Base-by-base conservation (phyloP, 2,797 vertebrate species). In the Cyprinodon diabolis region DNA sequence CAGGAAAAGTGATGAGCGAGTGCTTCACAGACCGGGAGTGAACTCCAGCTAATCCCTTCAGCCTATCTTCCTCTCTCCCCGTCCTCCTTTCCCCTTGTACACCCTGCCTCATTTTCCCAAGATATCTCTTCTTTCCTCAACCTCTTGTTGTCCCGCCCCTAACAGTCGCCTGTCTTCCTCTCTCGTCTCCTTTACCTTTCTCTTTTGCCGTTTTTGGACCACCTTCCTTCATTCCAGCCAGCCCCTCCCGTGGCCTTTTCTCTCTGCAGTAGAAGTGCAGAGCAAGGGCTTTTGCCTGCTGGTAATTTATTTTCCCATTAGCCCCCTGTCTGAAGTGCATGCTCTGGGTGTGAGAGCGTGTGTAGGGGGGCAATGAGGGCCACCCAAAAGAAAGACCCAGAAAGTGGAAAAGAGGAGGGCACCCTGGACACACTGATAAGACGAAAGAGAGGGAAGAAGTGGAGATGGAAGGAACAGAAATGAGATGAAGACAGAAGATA, bases 291-390 rank as follows among this genome's bases (percentile, higher is more conserved):
- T 93, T 95, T 92, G 87, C 80, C 87, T 87, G 86, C 86, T 91
- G 90, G 91, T 93, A 91, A 94, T 94, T 92, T 95, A 92, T 94
- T 94, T 95, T 94, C 91, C 93, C 88, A 94, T 94, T 93, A 94
- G 91, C 88, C 91, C 86, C 88, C 86, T 86, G 90, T 95, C 88
- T 93, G 92, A 94, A 93, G 93, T 93, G 93, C 90, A 91, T 86
- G 89, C 89, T 89, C 90, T 82, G 88, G 90, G 90, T 92, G 85
- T 91, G 89, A 88, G 90, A 85, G 84, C 89, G 84, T 87, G 83
- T 80, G 74, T 74, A 17, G 51, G 81, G 82, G 86, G 86, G 81
- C 86, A 89, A 86, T 47, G 72, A 90, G 86, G 92, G 88, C 91
- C 91, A 90, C 91, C 92, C 89, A 84, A 92, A 91, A 89, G 90